phyloP scores from a whole-genome alignment of 2,113 vertebrate genomes.

The Montifringilla adamsi region DNA sequence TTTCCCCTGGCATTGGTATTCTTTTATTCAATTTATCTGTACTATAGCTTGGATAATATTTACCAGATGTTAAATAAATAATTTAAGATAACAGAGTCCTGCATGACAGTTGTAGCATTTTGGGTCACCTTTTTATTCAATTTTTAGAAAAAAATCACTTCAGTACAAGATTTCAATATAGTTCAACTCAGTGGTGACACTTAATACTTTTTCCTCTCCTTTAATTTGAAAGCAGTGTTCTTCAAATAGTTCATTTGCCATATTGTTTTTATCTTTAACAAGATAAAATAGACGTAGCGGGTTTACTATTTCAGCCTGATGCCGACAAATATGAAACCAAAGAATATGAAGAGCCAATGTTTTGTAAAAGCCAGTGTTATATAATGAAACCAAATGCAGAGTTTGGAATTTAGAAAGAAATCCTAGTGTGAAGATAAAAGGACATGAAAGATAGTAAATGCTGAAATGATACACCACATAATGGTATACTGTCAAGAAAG shows the following conservation, averaged over 20 bases:
- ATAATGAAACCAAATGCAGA: conserved; percentile 76
- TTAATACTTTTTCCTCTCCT: conserved; percentile 52
- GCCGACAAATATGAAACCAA: conserved; percentile 75
- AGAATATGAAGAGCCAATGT: conserved; percentile 73
- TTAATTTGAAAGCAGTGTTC: conserved; percentile 66
- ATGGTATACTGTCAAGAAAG: conserved; percentile 89
- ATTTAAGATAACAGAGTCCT: conserved; percentile 62
- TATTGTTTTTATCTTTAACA: conserved; percentile 73
- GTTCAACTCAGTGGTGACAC: conserved; percentile 59
- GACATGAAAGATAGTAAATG: conserved; percentile 87
- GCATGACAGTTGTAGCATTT: conserved; percentile 62
- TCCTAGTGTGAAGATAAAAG: conserved; percentile 79
- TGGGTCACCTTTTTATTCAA: conserved; percentile 62
- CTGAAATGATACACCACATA: conserved; percentile 88
- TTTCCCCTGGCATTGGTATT: conserved; percentile 64
- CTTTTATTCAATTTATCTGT: conserved; percentile 73
- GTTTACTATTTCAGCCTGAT: conserved; percentile 73
- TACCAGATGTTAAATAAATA: conserved; percentile 78
- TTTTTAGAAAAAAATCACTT: background rate
- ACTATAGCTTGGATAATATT: conserved; percentile 67
- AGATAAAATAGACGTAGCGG: conserved; percentile 75
- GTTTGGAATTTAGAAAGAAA: conserved; percentile 79
- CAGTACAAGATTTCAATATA: conserved; percentile 50
- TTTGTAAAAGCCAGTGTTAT: conserved; percentile 72
- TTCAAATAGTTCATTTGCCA: conserved; percentile 64